These are phyloP conservation scores for Urophycis tenuis DNA, from an alignment of 2,797 vertebrate species.

Conservation along the genomic window DNA sequence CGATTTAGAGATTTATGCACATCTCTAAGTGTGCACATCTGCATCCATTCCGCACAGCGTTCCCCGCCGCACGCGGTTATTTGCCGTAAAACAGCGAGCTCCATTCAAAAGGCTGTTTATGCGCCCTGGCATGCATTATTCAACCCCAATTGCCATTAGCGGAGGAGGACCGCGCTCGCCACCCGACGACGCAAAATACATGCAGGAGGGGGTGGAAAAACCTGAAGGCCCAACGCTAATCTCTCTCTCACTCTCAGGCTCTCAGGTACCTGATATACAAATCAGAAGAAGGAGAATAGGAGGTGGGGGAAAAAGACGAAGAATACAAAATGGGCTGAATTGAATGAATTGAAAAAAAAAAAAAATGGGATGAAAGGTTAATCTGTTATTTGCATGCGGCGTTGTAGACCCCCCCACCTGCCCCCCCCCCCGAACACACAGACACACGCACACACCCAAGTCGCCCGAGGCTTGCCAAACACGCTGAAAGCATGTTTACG, in stretches of 20 bases:
- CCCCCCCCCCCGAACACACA: neutral
- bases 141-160: constrained; percentile 29
- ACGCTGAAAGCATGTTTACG: too few species aligned
- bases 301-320: too few species aligned
- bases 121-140: constrained; percentile 32
- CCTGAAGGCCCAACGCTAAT: constrained; percentile 11
- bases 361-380: neutral
- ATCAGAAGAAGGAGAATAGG: constrained; percentile 14
- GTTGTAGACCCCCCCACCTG: too few species aligned
- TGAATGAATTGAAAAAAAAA: neutral
- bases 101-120: constrained; percentile 24
- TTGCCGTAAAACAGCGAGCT: constrained; percentile 27
- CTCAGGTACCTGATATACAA: constrained; percentile 13
- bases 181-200: constrained; percentile 7
- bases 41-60: neutral
- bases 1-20: neutral
- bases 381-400: constrained; percentile 22
- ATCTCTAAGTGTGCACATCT: neutral
- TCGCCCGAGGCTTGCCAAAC: too few species aligned
- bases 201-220: neutral
- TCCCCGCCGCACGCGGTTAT: constrained; percentile 1
- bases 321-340: neutral
- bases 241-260: constrained; percentile 12
- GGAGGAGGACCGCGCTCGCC: neutral
- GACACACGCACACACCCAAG: neutral